phyloP scores from a whole-genome alignment of 2,888 invertebrate species.

The Scaptomyza parva region DNA sequence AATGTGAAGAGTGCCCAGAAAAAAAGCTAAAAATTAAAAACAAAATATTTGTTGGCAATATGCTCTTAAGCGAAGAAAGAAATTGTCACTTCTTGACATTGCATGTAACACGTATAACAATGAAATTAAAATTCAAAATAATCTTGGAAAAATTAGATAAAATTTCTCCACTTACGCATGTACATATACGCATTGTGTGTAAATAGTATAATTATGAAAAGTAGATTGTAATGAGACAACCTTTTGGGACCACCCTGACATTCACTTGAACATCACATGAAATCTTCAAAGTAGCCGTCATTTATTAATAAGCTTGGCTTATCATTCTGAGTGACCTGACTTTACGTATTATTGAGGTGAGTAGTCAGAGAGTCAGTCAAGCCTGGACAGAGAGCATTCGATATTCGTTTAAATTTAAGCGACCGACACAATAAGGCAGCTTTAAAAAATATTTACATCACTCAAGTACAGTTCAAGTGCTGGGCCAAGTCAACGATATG shows the following conservation, averaged over 20 bases:
- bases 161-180: neutral
- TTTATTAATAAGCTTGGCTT: constrained; percentile 69
- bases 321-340: constrained; percentile 48
- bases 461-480: constrained; percentile 80
- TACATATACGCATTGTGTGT: neutral
- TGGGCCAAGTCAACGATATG: constrained; percentile 76
- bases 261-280: constrained; percentile 41
- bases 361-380: too few relatives aligned
- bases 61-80: constrained; percentile 55
- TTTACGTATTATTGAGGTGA: neutral
- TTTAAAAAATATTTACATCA: constrained; percentile 80
- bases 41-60: constrained; percentile 42
- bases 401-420: constrained; percentile 70
- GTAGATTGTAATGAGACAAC: neutral
- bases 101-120: constrained; percentile 28
- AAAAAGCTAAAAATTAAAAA: constrained; percentile 39
- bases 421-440: constrained; percentile 66
- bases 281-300: constrained; percentile 57
- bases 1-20: constrained; percentile 27
- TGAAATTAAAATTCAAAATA: neutral
- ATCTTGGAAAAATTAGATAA: neutral
- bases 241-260: constrained; percentile 53
- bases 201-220: constrained; percentile 3
- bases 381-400: constrained; percentile 56
- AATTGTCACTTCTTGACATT: constrained; percentile 23